These are phyloP conservation scores for Rhea pennata DNA, from an alignment of 2,113 vertebrate genomes.

Conservation along the genomic window DNA sequence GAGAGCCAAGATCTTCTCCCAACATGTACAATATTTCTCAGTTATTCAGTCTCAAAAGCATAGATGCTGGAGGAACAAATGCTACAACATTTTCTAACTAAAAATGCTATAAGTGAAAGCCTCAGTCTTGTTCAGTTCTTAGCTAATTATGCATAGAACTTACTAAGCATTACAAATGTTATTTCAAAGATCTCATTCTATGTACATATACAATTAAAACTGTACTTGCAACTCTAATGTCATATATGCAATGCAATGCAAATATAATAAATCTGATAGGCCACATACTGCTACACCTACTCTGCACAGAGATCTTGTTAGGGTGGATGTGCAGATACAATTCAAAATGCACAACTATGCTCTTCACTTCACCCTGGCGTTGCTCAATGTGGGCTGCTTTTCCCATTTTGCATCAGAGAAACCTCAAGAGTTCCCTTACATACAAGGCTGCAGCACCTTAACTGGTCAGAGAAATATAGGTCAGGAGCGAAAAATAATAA, in stretches of 20 bases:
- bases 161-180: neutral
- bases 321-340: neutral
- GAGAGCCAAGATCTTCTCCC: neutral
- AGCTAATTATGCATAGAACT: neutral
- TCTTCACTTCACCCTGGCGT: neutral
- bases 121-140: neutral
- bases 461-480: neutral
- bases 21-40: neutral
- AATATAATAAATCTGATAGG: neutral
- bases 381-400: neutral
- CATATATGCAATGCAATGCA: neutral
- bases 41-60: neutral
- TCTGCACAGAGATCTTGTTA: neutral
- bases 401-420: neutral
- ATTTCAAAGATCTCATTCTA: neutral
- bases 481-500: neutral
- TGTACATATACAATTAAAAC: neutral
- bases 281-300: neutral
- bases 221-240: conserved; percentile 36
- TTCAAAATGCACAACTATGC: neutral
- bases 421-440: neutral
- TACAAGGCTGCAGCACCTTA: neutral
- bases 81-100: neutral
- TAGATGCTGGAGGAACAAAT: neutral
- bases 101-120: neutral